Evolutionary conservation across 2,797 vertebrate species (phyloP).

Genomic region (Macrochelys suwanniensis): DNA sequence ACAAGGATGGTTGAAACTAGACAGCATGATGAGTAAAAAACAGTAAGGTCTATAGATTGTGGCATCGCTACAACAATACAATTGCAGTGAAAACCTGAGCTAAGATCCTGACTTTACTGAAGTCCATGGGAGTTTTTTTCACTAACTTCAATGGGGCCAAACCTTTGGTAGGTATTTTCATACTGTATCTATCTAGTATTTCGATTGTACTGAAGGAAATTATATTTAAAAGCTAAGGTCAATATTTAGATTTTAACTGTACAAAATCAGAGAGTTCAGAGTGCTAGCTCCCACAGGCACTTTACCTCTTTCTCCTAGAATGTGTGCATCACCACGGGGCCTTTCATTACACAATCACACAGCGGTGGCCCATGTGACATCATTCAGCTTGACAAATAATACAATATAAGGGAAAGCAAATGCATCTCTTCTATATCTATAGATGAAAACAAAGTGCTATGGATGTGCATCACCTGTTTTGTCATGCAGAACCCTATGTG

Average conservation of each 20-base stretch:
- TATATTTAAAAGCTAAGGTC: not conserved
- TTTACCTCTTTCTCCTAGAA: not conserved
- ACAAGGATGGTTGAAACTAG: not conserved
- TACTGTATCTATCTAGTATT: not conserved
- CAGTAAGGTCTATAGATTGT: not conserved
- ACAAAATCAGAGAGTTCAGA: not conserved
- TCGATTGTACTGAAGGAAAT: not conserved
- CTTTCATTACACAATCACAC: not conserved
- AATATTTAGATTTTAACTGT: not conserved
- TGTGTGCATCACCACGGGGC: not conserved
- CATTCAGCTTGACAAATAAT: not conserved
- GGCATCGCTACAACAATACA: no score
- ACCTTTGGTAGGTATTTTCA: not conserved
- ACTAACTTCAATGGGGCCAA: not conserved
- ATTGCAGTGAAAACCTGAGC: not conserved
- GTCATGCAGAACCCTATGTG: not conserved
- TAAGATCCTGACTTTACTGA: not conserved
- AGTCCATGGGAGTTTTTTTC: not conserved
- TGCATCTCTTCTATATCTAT: not conserved
- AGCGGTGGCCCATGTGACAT: no score
- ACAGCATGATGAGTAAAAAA: not conserved
- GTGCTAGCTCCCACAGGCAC: not conserved
- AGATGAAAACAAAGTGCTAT: no score
- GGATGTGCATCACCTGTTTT: not conserved
- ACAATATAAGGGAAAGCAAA: not conserved